Percentiles rank a stretch among this genome's conserved stretches.
These are phyloP conservation scores for Propithecus deckenii DNA, from an alignment of 2,797 vertebrate genomes.

Conservation along the genomic window DNA sequence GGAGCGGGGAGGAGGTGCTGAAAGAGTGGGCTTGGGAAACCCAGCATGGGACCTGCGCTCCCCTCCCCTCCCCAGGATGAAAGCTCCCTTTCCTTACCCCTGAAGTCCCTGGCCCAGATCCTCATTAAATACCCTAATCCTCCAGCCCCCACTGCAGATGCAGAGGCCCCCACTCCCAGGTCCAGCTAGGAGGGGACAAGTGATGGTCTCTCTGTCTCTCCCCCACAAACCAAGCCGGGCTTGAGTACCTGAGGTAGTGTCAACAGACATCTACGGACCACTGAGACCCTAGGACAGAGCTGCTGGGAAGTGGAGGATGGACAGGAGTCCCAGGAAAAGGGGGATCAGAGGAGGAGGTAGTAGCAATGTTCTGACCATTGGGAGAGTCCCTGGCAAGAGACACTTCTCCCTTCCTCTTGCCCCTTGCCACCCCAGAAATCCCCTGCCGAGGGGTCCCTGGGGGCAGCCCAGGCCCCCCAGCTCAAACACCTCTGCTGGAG, in stretches of 20 bases:
- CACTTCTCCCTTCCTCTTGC: conserved; percentile 64
- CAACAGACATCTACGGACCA: not conserved
- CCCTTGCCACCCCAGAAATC: conserved; percentile 64
- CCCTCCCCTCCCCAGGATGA: conserved; percentile 59
- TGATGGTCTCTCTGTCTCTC: not conserved
- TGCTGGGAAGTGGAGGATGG: conserved; percentile 59
- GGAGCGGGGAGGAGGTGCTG: not conserved
- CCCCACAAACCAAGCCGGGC: not conserved
- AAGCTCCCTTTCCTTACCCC: conserved; percentile 79
- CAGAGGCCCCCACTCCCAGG: conserved; percentile 24
- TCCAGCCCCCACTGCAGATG: conserved; percentile 14
- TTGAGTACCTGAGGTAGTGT: not conserved
- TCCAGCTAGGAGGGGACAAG: not conserved
- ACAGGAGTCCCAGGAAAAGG: conserved; percentile 60
- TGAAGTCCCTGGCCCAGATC: conserved; percentile 77
- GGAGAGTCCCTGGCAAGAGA: conserved; percentile 79
- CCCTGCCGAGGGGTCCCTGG: conserved; percentile 28
- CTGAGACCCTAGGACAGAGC: not conserved
- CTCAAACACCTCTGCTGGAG: not conserved
- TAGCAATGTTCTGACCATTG: conserved; percentile 50
- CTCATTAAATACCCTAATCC: conserved; percentile 84
- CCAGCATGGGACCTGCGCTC: not conserved
- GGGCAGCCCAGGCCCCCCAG: not conserved
- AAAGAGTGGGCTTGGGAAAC: not conserved
- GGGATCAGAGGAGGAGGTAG: conserved; percentile 41